Evolutionary conservation across 1,140 invertebrate species (phyloP), one percentile per base, ranked within the genome.

Genomic region (Trichogramma pretiosum): DNA sequence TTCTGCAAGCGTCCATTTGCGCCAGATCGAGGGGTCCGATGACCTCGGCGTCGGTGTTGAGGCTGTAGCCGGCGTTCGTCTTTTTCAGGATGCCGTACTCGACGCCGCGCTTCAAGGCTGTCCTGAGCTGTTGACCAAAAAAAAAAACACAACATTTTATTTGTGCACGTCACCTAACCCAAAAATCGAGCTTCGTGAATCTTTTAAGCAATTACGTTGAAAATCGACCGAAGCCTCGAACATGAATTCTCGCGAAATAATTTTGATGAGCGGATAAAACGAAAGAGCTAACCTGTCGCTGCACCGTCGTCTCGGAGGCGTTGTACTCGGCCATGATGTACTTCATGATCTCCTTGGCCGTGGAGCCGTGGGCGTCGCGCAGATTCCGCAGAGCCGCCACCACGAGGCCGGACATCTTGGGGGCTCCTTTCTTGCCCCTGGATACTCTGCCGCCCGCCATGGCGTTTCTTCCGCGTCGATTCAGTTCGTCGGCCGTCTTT

Each of bases 281-380:
- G n/a, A n/a, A n/a, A n/a, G n/a, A n/a, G 24, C 48, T 48, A 41
- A 69, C 68, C 51, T 63, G 59, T 43, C 60, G 59, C 24, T 67
- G 61, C 8, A 67, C 42, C 0, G 42, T 46, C 0, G 56, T 7
- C 7, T 65, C 63, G 9, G 54, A 42, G 0, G 54, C 46, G 32
- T 58, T 57, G 37, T 62, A 60, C n/a, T 68, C 60, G 1, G 62
- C 53, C 37, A 55, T 56, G 23, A 72, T 67, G 22, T 64, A 69
- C 49, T 56, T 67, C 50, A 68, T 57, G 35, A 72, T 72, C 28
- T 70, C 64, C 45, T 62, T 66, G 1, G 59, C 47, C 3, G 64
- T 67, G 3, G 69, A 72, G 5, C 69, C 69, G 0, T 57, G 59
- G 13, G 46, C 46, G n/a, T 66, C 64, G 3, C 62, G 51, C 3